Evolutionary conservation across 2,888 invertebrate species (phyloP), one percentile per base, ranked within the genome.

Genomic region (Epinotia demarniana): DNA sequence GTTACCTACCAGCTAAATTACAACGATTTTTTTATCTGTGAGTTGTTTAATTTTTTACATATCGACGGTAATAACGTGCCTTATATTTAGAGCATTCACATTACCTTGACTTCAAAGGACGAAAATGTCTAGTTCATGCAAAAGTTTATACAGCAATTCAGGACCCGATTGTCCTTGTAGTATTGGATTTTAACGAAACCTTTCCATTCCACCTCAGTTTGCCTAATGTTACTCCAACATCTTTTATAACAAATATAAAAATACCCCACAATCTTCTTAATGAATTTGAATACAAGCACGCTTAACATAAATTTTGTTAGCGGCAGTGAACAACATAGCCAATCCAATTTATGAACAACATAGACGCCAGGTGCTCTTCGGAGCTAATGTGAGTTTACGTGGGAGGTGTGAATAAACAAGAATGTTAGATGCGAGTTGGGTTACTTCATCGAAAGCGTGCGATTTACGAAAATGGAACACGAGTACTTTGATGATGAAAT

Each of bases 351-450:
- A 2, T n/a, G 53, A n/a, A 53, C n/a, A 53, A 53, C 53, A 53
- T n/a, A 53, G n/a, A n/a, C 16, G 53, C 53, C 53, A 53, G 53
- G n/a, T 53, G 53, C 53, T 53, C 53, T 8, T 53, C 53, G 8
- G n/a, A 53, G n/a, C n/a, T 53, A 53, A 53, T 53, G 53, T 53
- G 53, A n/a, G 53, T 53, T 53, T 53, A 53, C n/a, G 53, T 53
- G n/a, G 53, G 53, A 8, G n/a, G n/a, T 53, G 53, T n/a, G n/a
- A 53, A 53, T 53, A n/a, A n/a, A 53, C 53, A 53, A 53, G 53
- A 53, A 53, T 53, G 53, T 53, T 13, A 13, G 16, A 53, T n/a
- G n/a, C 8, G n/a, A 53, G 53, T n/a, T 53, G 53, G 53, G 13
- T 53, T 49, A 49, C 49, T 53, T 53, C 53, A 53, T 53, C n/a